Conservation (phyloP, 2,888 invertebrate species). For the Malthinus seriepunctatus region DNA sequence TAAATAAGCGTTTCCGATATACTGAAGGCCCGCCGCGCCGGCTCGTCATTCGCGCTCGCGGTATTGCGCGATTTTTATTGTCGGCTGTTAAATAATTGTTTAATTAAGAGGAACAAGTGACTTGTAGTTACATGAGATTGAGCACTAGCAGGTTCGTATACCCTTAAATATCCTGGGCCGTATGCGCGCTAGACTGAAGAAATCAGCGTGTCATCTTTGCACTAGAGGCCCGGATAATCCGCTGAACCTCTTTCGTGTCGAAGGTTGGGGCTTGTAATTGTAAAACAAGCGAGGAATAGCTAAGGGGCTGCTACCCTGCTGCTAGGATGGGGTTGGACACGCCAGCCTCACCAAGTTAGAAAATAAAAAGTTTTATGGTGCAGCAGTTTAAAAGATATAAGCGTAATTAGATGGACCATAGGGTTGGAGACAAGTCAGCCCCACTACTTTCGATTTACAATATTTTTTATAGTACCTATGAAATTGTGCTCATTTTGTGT, state of each 20-base stretch:
- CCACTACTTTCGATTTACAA: too few relatives aligned
- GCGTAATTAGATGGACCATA: too few relatives aligned
- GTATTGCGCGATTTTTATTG: slow-evolving; percentile 47
- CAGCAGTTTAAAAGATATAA: too few relatives aligned
- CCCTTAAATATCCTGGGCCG: slow-evolving; percentile 67
- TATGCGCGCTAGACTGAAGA: slow-evolving; percentile 69
- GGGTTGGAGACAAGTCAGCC: too few relatives aligned
- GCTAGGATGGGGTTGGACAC: too few relatives aligned
- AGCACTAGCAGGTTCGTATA: slow-evolving; percentile 70
- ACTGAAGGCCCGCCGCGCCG: slow-evolving; percentile 40
- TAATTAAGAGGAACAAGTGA: slow-evolving; percentile 67
- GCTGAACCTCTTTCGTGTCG: slow-evolving; percentile 70
- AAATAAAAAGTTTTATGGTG: too few relatives aligned
- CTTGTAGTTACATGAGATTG: slow-evolving; percentile 62
- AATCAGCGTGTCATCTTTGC: slow-evolving; percentile 54
- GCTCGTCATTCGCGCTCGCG: slow-evolving; percentile 31
- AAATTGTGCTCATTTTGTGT: too few relatives aligned
- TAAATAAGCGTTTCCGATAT: slow-evolving; percentile 56
- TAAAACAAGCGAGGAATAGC: too few relatives aligned
- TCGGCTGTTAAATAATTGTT: slow-evolving; percentile 54
- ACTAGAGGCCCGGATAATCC: slow-evolving; percentile 66
- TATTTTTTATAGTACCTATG: too few relatives aligned
- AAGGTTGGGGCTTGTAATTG: slow-evolving; percentile 68
- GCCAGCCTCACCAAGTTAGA: too few relatives aligned
- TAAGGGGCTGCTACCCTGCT: too few relatives aligned